Evolutionary conservation across 2,113 vertebrate species (phyloP), one percentile per base, ranked within the genome.

Genomic region (Alaudala cheleensis): DNA sequence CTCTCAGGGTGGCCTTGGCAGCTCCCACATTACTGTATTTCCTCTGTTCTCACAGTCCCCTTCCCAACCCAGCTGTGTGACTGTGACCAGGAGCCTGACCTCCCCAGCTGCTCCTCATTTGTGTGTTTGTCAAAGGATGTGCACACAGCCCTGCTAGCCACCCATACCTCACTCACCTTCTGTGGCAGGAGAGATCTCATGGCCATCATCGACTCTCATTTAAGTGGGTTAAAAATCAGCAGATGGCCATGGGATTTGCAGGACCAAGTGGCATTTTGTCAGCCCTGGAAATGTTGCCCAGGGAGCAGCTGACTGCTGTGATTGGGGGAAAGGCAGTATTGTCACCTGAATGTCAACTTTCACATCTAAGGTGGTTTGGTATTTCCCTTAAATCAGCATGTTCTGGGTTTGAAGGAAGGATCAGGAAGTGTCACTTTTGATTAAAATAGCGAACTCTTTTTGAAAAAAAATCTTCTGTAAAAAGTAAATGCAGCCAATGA

Each of bases 331-430:
- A 70, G 28, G 73, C 56, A 79, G 26, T 24, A 14, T 6, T 6
- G 0, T 29, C 34, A 70, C 81, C 31, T 26, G 60, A 72, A 65
- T 25, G 40, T 57, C 78, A 85, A 5, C 29, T 40, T 62, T 62
- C 1, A 1, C 33, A n/a, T 70, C 42, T 26, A 10, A 61, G 7
- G 44, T 1, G 1, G 14, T 49, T 58, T 0, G 2, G 20, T 33
- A 34, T 49, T 61, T 65, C 54, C 34, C 65, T 91, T 45, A 42
- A 84, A 45, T 31, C 66, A 61, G 24, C 26, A 18, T 0, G 0
- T 8, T 50, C 22, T 77, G 56, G 12, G 3, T 61, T 69, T 73
- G 66, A 79, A 80, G 40, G 9, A 69, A 89, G 29, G 51, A 67
- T 74, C 26, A 60, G 44, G 21, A 85, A 81, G 45, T 15, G 31